These are phyloP conservation scores for Lamprotornis superbus DNA, from an alignment of 2,113 vertebrate genomes.

Conservation along the genomic window DNA sequence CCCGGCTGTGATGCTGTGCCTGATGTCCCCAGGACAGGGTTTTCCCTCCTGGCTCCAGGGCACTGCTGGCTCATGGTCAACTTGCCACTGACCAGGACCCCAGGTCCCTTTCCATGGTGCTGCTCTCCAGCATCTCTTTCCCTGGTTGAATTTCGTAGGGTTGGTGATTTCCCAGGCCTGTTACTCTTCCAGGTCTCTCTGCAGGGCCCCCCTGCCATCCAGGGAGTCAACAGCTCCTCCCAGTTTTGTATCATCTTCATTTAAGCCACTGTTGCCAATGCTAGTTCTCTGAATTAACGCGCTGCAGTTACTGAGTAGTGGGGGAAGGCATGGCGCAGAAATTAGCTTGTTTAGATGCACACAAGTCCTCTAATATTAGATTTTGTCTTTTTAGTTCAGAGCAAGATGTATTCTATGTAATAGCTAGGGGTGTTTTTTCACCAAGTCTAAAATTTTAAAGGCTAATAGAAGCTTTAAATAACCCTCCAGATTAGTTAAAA, in stretches of 20 bases:
- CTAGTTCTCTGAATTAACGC: not conserved
- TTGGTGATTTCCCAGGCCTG: not conserved
- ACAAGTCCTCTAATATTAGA: not conserved
- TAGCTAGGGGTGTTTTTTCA: not conserved
- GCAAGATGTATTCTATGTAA: not conserved
- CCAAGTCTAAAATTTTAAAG: not conserved
- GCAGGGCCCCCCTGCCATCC: not conserved
- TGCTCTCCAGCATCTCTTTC: not conserved
- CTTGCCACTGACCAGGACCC: fast-evolving
- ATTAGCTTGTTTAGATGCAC: fast-evolving
- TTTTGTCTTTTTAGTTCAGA: not conserved
- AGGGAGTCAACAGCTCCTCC: not conserved
- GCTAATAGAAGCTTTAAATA: not conserved
- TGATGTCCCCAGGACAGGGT: fast-evolving
- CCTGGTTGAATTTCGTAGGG: fast-evolving
- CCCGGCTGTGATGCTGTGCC: fast-evolving
- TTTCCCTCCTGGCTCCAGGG: not conserved
- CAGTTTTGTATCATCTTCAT: not conserved
- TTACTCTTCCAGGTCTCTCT: not conserved
- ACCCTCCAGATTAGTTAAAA: not conserved
- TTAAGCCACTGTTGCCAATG: not conserved
- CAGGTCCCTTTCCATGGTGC: fast-evolving
- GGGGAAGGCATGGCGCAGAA: not conserved
- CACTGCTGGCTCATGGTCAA: not conserved
- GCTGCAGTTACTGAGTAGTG: not conserved